Base-by-base conservation (phyloP, 2,888 invertebrate species). In the Xanthia togata region DNA sequence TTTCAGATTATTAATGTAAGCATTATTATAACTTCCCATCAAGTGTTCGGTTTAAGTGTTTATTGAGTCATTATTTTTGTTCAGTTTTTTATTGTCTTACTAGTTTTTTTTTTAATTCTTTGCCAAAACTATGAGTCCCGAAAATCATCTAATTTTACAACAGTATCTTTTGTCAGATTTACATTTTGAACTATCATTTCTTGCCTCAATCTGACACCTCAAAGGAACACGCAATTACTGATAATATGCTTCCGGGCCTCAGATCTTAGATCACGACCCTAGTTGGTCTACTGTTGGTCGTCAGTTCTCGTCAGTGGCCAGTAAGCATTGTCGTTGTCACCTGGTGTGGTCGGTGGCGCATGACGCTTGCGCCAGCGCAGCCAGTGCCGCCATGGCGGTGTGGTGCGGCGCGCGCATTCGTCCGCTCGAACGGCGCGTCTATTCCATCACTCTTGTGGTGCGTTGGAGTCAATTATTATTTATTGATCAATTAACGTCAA, bases 361-460 rank as follows among this genome's bases (percentile, higher is more conserved):
- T 89, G 90, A 89, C 91, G 87, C 72, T 69, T 83, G 90, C 91
- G 92, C 90, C 76, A 72, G 90, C 90, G 90, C 92, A 87, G 76
- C 80, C 92, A 95, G 95, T 96, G 92, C 95, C 93, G 95, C 94
- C 86, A 96, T 96, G 96, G 95, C 96, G 91, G 96, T 96, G 91
- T 96, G 96, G 96, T 96, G 96, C 93, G 96, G 96, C 91, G 96
- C 96, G 92, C 96, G 96, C 91, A 93, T 96, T 75, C 91, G 94
- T 89, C 96, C 96, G 88, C 93, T 96, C 79, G 94, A 96, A 87
- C 93, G 96, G 79, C 94, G 96, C 86, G 96, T 96, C 81, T 96
- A 96, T 91, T 96, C 96, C 85, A 92, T 96, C 88, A 96, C 95
- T 38, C 90, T 96, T 67, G 96, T 96, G 96, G 96, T 96, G 91